phyloP scores from a whole-genome alignment of 35 echinoderm and acorn worm species.

The Strongylocentrotus purpuratus region DNA sequence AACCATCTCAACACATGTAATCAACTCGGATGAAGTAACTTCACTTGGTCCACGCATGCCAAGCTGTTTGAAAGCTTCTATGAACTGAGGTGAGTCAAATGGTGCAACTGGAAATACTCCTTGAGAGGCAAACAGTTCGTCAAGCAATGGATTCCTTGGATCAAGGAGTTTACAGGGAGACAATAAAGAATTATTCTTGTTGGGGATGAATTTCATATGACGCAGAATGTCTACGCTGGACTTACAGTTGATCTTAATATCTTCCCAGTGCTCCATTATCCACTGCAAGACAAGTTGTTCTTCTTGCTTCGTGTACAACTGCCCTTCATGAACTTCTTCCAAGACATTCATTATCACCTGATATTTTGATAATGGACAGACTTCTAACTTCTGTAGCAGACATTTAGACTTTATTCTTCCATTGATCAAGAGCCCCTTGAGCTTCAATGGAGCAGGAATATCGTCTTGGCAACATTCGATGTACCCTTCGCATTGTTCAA shows the following conservation, averaged over 20 bases:
- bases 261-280: not conserved
- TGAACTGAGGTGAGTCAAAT: not conserved
- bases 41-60: constrained; percentile 18
- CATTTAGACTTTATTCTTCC: too few relatives aligned
- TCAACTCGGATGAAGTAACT: too few relatives aligned
- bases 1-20: too few relatives aligned
- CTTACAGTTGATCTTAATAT: not conserved
- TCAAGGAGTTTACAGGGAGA: constrained; percentile 21
- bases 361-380: too few relatives aligned
- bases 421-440: too few relatives aligned
- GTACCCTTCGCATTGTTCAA: not conserved
- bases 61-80: not conserved
- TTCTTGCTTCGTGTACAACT: not conserved
- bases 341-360: too few relatives aligned
- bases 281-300: not conserved
- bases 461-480: too few relatives aligned
- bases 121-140: not conserved
- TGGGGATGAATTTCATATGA: constrained; percentile 16
- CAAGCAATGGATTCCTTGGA: not conserved
- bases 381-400: too few relatives aligned
- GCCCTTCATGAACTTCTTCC: not conserved
- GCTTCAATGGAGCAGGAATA: too few relatives aligned
- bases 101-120: not conserved
- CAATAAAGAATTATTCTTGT: not conserved
- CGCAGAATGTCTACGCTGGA: not conserved